Evolutionary conservation across 2,888 invertebrate genomes (phyloP).

Genomic region (Drosophila bunnanda): DNA sequence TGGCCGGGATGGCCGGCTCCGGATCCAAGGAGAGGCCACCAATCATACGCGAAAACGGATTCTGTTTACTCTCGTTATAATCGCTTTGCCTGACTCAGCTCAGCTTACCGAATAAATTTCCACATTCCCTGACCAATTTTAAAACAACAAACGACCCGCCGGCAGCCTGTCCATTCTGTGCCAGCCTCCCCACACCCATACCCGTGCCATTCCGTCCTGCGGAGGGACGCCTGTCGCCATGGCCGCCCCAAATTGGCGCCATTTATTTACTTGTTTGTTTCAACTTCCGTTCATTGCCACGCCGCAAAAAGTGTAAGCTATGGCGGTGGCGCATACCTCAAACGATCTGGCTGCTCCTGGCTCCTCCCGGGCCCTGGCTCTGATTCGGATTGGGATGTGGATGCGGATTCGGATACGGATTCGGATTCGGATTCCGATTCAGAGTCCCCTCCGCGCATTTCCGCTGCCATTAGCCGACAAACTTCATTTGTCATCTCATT

Average conservation of each 20-base stretch:
- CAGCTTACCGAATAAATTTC: slow-evolving; percentile 72
- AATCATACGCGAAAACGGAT: slow-evolving; percentile 79
- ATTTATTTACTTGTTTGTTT: slow-evolving; percentile 81
- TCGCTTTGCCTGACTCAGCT: slow-evolving; percentile 77
- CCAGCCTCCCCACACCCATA: background rate
- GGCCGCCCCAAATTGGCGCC: slow-evolving; percentile 76
- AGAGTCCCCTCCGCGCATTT: slow-evolving; percentile 61
- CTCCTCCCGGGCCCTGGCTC: background rate
- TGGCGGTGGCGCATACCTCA: slow-evolving; percentile 42
- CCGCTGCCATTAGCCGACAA: slow-evolving; percentile 79
- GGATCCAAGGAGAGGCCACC: slow-evolving; percentile 38
- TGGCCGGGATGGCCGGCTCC: slow-evolving; percentile 13
- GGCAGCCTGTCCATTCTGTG: slow-evolving; percentile 1
- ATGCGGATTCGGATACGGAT: background rate
- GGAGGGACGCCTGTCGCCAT: slow-evolving; percentile 27
- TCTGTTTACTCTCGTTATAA: slow-evolving; percentile 78
- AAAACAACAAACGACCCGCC: slow-evolving; percentile 66
- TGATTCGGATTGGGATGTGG: background rate
- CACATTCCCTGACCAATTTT: slow-evolving; percentile 58
- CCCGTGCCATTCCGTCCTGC: background rate
- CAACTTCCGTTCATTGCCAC: slow-evolving; percentile 80
- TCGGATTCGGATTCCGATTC: slow-evolving; percentile 1
- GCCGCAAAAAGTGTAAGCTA: slow-evolving; percentile 74
- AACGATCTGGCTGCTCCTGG: slow-evolving; percentile 50
- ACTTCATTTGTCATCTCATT: slow-evolving; percentile 80